Base-by-base conservation (phyloP, 2,888 invertebrate species). In the Tachina lurida region DNA sequence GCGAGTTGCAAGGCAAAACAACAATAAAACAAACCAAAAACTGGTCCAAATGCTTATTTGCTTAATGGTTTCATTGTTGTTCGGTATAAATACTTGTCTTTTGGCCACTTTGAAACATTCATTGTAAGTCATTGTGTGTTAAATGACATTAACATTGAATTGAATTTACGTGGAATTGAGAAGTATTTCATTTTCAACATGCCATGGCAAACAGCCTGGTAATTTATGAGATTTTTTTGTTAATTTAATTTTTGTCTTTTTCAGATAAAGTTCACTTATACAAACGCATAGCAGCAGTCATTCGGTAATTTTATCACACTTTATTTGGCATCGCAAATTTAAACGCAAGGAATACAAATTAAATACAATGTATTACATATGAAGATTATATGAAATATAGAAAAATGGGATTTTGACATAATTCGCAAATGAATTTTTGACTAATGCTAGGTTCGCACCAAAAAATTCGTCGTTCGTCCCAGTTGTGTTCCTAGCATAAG, bases 61-160 rank as follows among this genome's bases (percentile, higher is more conserved):
- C 7, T 58, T 8, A 17, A n/a, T 75, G 52, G 63, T 19, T 63
- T 52, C 41, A 45, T 52, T 74, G 74, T 52, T 56, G 43, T 41
- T 63, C 54, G 12, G n/a, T 10, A 70, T 60, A 41, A 78, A 43
- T 41, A 52, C 63, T 68, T 58, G 70, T 62, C 70, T 52, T 68
- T n/a, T 68, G 12, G 19, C 49, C 45, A 41, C 10, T 65, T 45
- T 31, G 45, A 10, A 22, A 13, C 58, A 70, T 62, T 47, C 52
- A 76, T 54, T 67, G 43, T 43, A 19, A 67, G 15, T 45, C 68
- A 62, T 73, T 54, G 65, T 56, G 63, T 67, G 49, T 39, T 43
- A 84, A 67, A 81, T 76, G 71, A 56, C 77, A 77, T 77, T 77
- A 81, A 81, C 77, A 85, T 76, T 85, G 63, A 85, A 68, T 75